A percentile compares a stretch with the other conserved stretches of the same genome.
Evolutionary conservation across 1,140 invertebrate species (phyloP).

Genomic region (Brachionus calyciflorus): DNA sequence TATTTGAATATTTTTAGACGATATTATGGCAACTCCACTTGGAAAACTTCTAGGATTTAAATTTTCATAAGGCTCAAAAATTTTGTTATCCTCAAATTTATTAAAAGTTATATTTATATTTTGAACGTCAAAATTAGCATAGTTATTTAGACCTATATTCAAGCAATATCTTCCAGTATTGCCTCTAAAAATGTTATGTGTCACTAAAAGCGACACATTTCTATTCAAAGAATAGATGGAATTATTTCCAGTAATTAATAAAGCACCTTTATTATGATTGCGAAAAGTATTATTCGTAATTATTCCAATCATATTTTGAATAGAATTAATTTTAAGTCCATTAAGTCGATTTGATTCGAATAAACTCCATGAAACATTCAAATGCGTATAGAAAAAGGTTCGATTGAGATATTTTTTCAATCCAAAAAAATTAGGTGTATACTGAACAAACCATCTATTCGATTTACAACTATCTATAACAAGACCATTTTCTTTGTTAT

Average conservation of each 20-base stretch:
- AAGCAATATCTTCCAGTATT: constrained; percentile 83
- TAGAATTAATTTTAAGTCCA: constrained; percentile 55
- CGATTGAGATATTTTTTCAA: constrained; percentile 9
- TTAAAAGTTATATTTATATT: constrained; percentile 81
- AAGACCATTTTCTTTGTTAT: constrained; percentile 30
- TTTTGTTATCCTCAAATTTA: constrained; percentile 77
- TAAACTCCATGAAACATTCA: constrained; percentile 55
- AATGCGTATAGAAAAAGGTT: constrained; percentile 36
- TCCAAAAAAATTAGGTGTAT: not conserved
- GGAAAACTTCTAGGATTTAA: constrained; percentile 73
- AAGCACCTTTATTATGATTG: constrained; percentile 74
- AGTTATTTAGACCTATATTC: constrained; percentile 77
- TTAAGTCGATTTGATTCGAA: constrained; percentile 55
- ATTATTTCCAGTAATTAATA: constrained; percentile 74
- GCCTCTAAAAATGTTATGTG: constrained; percentile 80
- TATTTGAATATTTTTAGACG: constrained; percentile 78
- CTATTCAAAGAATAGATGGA: constrained; percentile 58
- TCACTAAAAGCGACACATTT: constrained; percentile 67
- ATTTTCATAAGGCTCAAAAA: constrained; percentile 75
- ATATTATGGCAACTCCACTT: constrained; percentile 81
- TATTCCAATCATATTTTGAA: constrained; percentile 56
- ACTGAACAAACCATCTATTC: constrained; percentile 14
- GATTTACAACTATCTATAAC: constrained; percentile 23
- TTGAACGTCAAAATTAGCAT: constrained; percentile 71
- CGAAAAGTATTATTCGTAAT: constrained; percentile 73